Base-by-base conservation (phyloP, 2,888 invertebrate species). In the Cryptus viduatorius region DNA sequence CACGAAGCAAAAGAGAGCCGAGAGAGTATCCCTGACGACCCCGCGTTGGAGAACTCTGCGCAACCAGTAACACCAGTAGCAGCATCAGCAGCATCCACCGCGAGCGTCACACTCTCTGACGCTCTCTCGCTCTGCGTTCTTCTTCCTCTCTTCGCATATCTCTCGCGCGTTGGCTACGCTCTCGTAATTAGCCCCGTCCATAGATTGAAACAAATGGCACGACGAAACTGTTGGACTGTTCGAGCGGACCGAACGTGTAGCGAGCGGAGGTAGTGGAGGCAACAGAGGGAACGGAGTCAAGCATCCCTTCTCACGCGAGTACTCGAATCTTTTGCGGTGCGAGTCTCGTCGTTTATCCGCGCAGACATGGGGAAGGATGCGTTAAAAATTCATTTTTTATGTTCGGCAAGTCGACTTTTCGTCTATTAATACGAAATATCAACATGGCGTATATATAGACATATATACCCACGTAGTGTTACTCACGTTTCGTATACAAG, bases 151-250 rank as follows among this genome's bases (percentile, higher is more conserved):
- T 64, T 29, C 50, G 67, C 50, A n/a, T 72, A 61, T 67, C 42
- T 16, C 73, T 73, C 71, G 75, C 72, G 77, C 82, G 87, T 89
- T 89, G 79, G 84, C 37, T 80, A 87, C 84, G 50, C 72, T 61
- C 59, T 87, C 86, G 90, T 90, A 93, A 93, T 93, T 93, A 93
- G 91, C 89, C 88, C 90, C 89, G 91, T 92, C 89, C 91, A 92
- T 94, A 94, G 94, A 94, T 94, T 94, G 94, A 94, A 94, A 94
- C 94, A 94, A 94, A 94, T 94, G 94, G 93, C 90, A 84, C 90
- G 90, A 87, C 86, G 87, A 87, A 88, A 87, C 83, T 86, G 76
- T 73, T 73, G 65, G 48, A 68, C 72, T 48, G 72, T 59, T 73
- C 50, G 68, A 56, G 67, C 69, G 48, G 73, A 79, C 86, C 83